Percentiles rank a stretch among this genome's conserved stretches.
Evolutionary conservation across 2,113 vertebrate genomes (phyloP).

Genomic region (Seriola quinqueradiata): DNA sequence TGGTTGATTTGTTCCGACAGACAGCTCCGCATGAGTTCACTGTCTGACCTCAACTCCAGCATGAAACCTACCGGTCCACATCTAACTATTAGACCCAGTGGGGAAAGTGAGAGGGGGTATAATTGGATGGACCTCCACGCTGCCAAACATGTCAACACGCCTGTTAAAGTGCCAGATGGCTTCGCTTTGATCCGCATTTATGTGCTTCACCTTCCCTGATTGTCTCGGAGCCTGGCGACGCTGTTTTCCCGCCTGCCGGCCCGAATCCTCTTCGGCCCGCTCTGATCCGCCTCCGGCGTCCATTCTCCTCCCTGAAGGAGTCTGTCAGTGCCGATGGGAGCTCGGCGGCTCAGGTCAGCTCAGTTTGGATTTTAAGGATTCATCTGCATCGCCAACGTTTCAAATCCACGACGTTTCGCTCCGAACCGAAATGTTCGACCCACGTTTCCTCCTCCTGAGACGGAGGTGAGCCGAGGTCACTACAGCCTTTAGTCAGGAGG

Average conservation of each 20-base stretch:
- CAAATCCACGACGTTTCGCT: too few species aligned
- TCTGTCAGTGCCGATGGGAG: background rate
- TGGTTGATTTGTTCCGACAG: constrained; percentile 38
- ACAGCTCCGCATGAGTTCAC: constrained; percentile 56
- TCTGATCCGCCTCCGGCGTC: background rate
- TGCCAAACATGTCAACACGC: constrained; percentile 59
- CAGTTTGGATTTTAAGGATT: too few species aligned
- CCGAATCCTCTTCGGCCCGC: constrained; percentile 26
- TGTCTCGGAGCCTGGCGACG: constrained; percentile 49
- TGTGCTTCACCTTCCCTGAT: constrained; percentile 61
- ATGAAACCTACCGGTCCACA: constrained; percentile 21
- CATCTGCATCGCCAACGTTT: too few species aligned
- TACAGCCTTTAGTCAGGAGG: background rate
- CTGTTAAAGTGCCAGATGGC: constrained; percentile 58
- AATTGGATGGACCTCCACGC: constrained; percentile 41
- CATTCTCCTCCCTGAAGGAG: background rate
- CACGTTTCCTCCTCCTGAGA: too few species aligned
- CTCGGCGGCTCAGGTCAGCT: too few species aligned
- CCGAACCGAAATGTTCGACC: too few species aligned
- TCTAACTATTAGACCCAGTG: constrained; percentile 33
- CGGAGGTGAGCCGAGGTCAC: background rate
- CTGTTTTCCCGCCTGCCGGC: constrained; percentile 6
- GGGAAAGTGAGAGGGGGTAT: constrained; percentile 28
- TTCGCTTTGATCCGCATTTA: constrained; percentile 58
- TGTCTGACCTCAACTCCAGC: constrained; percentile 36